phyloP scores from a whole-genome alignment of 2,113 vertebrate genomes.

The Nyctibius bracteatus region DNA sequence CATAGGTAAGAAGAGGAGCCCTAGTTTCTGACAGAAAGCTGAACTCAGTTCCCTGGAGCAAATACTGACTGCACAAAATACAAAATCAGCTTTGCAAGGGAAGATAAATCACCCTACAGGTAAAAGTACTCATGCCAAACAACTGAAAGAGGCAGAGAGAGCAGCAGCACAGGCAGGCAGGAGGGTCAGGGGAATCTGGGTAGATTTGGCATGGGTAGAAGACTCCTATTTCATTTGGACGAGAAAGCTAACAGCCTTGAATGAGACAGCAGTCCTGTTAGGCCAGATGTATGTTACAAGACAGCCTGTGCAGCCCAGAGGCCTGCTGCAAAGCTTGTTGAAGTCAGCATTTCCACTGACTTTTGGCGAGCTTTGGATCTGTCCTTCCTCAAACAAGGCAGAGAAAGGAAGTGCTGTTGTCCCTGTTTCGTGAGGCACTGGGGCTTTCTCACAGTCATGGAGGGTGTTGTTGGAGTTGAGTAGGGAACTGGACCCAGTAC shows the following conservation, averaged over 20 bases:
- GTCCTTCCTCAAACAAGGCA: background rate
- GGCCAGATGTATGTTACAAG: background rate
- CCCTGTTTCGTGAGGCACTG: background rate
- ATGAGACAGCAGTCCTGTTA: background rate
- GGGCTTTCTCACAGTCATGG: background rate
- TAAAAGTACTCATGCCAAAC: background rate
- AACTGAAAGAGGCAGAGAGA: background rate
- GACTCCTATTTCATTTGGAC: background rate
- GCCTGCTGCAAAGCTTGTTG: background rate
- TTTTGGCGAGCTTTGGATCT: background rate
- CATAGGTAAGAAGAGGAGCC: background rate
- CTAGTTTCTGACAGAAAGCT: background rate
- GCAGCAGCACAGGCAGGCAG: background rate
- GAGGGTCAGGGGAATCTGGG: background rate
- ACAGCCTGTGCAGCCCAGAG: background rate
- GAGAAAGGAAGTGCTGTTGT: background rate
- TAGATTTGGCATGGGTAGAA: background rate
- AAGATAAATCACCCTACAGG: background rate
- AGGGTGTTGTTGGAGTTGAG: background rate
- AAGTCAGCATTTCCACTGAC: background rate
- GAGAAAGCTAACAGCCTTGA: background rate
- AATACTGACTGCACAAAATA: background rate
- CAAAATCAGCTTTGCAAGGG: background rate
- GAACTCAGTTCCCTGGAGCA: background rate
- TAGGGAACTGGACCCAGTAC: background rate